phyloP scores from a whole-genome alignment of 2,113 vertebrate species.

The Arothron firmamentum region DNA sequence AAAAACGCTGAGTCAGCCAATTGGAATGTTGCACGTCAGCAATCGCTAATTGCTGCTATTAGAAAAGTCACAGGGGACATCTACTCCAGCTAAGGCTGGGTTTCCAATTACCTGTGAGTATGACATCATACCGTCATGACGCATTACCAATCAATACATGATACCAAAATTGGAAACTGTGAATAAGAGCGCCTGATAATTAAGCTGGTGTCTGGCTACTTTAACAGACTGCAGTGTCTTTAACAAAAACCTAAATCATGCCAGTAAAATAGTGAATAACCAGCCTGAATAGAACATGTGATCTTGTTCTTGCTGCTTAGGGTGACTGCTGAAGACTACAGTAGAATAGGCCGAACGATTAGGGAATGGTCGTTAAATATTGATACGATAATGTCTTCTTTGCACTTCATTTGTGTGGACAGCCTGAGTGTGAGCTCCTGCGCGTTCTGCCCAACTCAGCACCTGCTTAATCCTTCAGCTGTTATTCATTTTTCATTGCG shows the following conservation, averaged over 20 bases:
- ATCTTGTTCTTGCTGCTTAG: too few relatives aligned
- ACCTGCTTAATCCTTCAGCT: conserved; percentile 20
- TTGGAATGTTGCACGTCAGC: background rate
- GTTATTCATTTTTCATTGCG: conserved; percentile 3
- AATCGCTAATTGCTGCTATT: conserved; percentile 15
- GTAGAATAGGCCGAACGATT: background rate
- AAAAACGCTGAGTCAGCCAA: conserved; percentile 27
- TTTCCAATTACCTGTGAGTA: too few relatives aligned
- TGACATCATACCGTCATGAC: too few relatives aligned
- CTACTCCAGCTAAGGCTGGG: background rate
- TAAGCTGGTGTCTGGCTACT: too few relatives aligned
- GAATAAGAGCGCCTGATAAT: too few relatives aligned
- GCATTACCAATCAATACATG: too few relatives aligned
- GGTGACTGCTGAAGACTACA: too few relatives aligned
- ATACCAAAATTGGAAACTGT: too few relatives aligned
- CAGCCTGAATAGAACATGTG: too few relatives aligned
- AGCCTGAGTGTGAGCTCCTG: conserved; percentile 28
- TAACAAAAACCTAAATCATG: too few relatives aligned
- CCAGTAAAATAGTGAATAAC: too few relatives aligned
- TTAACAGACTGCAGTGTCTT: too few relatives aligned
- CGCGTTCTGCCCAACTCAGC: background rate
- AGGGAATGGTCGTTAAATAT: conserved; percentile 27
- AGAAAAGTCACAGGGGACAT: conserved; percentile 16
- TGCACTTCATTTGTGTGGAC: conserved; percentile 1
- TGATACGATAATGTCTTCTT: conserved; percentile 17